Percentiles rank a stretch among this genome's conserved stretches.
These are phyloP conservation scores for Pediacus dermestoides DNA, from an alignment of 2,888 invertebrate species.

Conservation along the genomic window DNA sequence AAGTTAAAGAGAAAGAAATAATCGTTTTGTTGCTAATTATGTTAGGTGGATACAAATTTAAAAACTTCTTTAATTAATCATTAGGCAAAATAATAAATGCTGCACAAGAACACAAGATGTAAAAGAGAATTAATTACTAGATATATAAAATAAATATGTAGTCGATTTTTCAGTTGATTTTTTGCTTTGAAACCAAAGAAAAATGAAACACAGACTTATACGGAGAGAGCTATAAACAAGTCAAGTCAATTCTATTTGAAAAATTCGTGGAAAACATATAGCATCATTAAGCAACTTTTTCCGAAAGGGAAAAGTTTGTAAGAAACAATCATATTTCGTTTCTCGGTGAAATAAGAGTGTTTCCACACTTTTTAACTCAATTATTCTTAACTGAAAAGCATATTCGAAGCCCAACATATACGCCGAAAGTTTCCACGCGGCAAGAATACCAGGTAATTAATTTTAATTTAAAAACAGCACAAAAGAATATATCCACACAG, in stretches of 20 bases:
- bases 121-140: no score
- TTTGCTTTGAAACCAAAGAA: no score
- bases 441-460: no score
- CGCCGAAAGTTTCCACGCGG: no score
- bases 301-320: slow-evolving; percentile 19
- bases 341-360: slow-evolving; percentile 1
- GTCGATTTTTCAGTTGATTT: no score
- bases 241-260: slow-evolving; percentile 26
- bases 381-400: slow-evolving; percentile 3
- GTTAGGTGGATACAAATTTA: no score
- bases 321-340: slow-evolving; percentile 29
- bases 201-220: neutral
- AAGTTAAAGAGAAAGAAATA: no score
- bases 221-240: slow-evolving; percentile 4
- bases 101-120: no score
- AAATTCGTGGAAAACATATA: slow-evolving; percentile 28
- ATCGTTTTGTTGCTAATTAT: no score
- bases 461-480: no score
- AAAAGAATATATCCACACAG: no score
- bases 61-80: slow-evolving; percentile 5
- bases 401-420: no score
- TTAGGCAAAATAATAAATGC: neutral
- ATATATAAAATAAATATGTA: slow-evolving; percentile 3
- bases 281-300: slow-evolving; percentile 31
- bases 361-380: slow-evolving; percentile 9